Percentiles rank a stretch among this genome's conserved stretches.
Evolutionary conservation across 2,113 vertebrate species (phyloP).

Genomic region (Chaetodon trifascialis): DNA sequence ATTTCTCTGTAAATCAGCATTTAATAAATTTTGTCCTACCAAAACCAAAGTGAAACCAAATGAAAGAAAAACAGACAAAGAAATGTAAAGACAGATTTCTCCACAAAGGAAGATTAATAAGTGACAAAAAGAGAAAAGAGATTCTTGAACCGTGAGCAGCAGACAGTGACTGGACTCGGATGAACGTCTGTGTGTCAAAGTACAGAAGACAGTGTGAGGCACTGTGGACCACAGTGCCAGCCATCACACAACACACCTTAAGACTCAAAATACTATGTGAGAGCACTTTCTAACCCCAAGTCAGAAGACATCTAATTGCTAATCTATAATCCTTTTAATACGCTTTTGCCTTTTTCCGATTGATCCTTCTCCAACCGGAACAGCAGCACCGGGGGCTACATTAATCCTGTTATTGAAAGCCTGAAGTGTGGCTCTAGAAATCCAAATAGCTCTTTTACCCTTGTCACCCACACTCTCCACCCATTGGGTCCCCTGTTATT

Average conservation of each 20-base stretch:
- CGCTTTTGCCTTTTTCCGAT: slow-evolving; percentile 89
- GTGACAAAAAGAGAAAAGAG: neutral
- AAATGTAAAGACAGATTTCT: neutral
- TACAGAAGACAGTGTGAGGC: slow-evolving; percentile 69
- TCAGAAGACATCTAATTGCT: slow-evolving; percentile 95
- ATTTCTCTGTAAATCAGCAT: neutral
- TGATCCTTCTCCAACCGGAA: slow-evolving; percentile 94
- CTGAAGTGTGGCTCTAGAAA: slow-evolving; percentile 83
- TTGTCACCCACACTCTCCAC: slow-evolving; percentile 67
- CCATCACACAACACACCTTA: slow-evolving; percentile 85
- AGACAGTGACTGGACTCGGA: neutral
- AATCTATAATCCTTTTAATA: slow-evolving; percentile 99
- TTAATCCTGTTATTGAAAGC: slow-evolving; percentile 95
- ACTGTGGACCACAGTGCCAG: slow-evolving; percentile 74
- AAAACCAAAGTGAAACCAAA: neutral
- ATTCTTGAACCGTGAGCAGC: neutral
- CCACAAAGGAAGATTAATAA: neutral
- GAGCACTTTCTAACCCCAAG: slow-evolving; percentile 85
- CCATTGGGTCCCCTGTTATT: slow-evolving; percentile 62
- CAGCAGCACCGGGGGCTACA: slow-evolving; percentile 88
- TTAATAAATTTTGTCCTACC: neutral
- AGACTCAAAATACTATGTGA: slow-evolving; percentile 61
- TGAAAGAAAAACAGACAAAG: neutral
- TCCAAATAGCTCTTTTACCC: slow-evolving; percentile 79
- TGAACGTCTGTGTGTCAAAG: slow-evolving; percentile 44